Conservation (phyloP, 37 sponge, comb jelly and placozoan genomes). For the Dysidea cf. avara region DNA sequence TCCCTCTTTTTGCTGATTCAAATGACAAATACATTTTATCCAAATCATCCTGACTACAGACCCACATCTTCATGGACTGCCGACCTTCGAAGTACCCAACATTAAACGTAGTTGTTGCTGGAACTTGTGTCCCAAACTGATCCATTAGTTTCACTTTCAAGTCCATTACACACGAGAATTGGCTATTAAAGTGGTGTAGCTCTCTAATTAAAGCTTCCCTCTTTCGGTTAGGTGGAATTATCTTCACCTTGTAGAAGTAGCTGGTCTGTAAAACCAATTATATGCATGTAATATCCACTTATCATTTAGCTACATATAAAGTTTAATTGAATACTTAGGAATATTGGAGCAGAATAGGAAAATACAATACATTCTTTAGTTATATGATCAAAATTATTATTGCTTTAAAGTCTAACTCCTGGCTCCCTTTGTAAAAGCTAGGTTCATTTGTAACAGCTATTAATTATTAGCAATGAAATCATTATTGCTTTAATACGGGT, state of each 20-base stretch:
- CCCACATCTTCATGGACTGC: slow-evolving; percentile 15
- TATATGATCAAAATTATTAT: too few species aligned
- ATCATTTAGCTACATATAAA: too few species aligned
- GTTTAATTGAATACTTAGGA: too few species aligned
- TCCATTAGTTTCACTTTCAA: slow-evolving; percentile 19
- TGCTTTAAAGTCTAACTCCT: too few species aligned
- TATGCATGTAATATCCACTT: too few species aligned
- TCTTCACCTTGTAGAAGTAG: slow-evolving; percentile 14
- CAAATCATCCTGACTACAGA: slow-evolving; percentile 14
- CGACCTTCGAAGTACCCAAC: slow-evolving; percentile 39
- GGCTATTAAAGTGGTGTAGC: neutral
- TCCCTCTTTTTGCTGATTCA: neutral
- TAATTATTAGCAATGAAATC: too few species aligned
- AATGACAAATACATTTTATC: slow-evolving; percentile 17
- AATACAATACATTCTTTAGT: too few species aligned
- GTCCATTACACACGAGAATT: slow-evolving; percentile 12
- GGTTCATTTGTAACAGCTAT: too few species aligned
- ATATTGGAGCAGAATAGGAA: too few species aligned
- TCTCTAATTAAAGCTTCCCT: slow-evolving; percentile 11
- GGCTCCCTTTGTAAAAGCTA: too few species aligned
- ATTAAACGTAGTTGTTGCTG: slow-evolving; percentile 1
- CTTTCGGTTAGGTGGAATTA: slow-evolving; percentile 13
- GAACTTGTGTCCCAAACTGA: slow-evolving; percentile 5
- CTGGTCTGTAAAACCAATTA: too few species aligned
- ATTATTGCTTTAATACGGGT: too few species aligned